phyloP scores from a whole-genome alignment of 2,888 invertebrate species.

The Cosmia trapezina region DNA sequence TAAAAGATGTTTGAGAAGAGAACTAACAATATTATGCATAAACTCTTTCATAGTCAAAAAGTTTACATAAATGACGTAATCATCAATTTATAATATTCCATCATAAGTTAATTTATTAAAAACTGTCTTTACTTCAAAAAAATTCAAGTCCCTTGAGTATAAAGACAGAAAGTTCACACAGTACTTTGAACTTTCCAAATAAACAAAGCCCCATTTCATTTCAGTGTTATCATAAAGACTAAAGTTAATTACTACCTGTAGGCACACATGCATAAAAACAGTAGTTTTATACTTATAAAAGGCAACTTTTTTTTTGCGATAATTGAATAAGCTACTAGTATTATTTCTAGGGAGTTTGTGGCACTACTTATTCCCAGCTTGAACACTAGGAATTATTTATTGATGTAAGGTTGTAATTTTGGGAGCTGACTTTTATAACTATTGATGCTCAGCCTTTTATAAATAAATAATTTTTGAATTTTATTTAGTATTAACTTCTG shows the following conservation, averaged over 20 bases:
- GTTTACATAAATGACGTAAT: background rate
- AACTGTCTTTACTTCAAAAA: background rate
- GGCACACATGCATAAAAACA: too few relatives aligned
- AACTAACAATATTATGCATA: background rate
- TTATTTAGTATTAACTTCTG: too few relatives aligned
- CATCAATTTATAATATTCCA: background rate
- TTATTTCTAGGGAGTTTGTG: background rate
- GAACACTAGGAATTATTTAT: background rate
- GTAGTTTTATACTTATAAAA: background rate
- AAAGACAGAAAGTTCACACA: background rate
- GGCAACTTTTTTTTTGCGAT: background rate
- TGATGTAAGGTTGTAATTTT: background rate
- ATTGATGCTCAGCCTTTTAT: too few relatives aligned
- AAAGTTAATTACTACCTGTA: background rate
- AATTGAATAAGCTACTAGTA: background rate
- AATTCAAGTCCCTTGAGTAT: background rate
- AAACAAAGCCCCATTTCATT: background rate
- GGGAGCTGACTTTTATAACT: background rate
- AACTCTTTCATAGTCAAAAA: background rate
- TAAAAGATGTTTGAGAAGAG: background rate
- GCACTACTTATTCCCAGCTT: background rate
- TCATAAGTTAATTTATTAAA: background rate
- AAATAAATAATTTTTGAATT: too few relatives aligned
- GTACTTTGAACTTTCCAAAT: constrained; percentile 5
- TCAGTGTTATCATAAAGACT: constrained; percentile 9